Evolutionary conservation across 1,140 invertebrate genomes (phyloP).

Genomic region (Cotesia chilonis): DNA sequence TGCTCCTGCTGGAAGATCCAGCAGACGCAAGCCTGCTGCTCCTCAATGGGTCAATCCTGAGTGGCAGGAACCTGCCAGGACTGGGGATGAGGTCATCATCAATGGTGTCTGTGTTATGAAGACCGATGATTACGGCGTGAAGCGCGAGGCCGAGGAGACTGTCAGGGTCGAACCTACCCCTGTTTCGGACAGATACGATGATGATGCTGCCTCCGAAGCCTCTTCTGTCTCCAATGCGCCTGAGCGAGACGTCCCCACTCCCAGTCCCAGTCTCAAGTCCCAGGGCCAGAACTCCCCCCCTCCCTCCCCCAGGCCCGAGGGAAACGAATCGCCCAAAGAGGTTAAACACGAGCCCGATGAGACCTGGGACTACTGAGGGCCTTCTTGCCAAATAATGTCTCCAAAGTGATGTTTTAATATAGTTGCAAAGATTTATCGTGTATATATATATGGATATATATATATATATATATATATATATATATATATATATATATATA

Average conservation of each 20-base stretch:
- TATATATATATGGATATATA: neutral
- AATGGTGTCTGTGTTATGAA: constrained; percentile 93
- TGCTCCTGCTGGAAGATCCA: constrained; percentile 68
- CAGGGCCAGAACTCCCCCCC: constrained; percentile 55
- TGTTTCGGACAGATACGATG: constrained; percentile 69
- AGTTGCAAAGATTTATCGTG: neutral
- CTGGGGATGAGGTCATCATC: constrained; percentile 83
- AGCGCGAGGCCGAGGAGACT: constrained; percentile 73
- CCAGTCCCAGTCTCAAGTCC: constrained; percentile 56
- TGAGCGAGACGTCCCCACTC: constrained; percentile 56
- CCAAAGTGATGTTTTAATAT: constrained; percentile 27
- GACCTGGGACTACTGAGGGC: constrained; percentile 59
- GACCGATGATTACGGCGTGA: constrained; percentile 74
- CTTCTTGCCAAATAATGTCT: constrained; percentile 8
- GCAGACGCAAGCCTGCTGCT: constrained; percentile 88
- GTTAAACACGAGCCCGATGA: constrained; percentile 63
- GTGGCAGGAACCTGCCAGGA: constrained; percentile 76
- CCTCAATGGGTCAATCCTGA: constrained; percentile 97
- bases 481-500: neutral
- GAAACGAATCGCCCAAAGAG: constrained; percentile 56
- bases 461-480: neutral
- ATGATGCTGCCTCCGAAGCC: constrained; percentile 68
- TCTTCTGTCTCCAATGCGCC: constrained; percentile 65
- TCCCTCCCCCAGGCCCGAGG: constrained; percentile 54
- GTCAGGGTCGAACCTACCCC: constrained; percentile 77